phyloP scores from a whole-genome alignment of 1,140 invertebrate species.

The Drosophila equinoxialis region DNA sequence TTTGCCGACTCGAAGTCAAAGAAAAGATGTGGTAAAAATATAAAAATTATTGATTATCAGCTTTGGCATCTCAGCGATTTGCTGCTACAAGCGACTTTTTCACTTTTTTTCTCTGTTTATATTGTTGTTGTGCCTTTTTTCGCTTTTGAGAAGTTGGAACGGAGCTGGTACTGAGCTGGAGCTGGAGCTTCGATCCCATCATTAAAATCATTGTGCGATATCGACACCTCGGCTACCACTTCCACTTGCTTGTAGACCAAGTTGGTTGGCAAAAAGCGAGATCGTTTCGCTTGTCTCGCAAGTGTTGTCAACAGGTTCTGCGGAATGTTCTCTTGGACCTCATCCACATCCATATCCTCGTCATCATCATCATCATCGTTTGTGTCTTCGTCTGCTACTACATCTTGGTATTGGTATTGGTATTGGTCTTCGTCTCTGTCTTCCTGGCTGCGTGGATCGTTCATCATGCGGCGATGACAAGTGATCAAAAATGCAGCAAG shows the following conservation, averaged over 20 bases:
- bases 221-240: constrained; percentile 73
- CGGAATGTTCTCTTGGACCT: constrained; percentile 49
- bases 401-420: constrained; percentile 1
- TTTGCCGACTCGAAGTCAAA: constrained; percentile 26
- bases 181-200: constrained; percentile 63
- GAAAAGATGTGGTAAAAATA: constrained; percentile 66
- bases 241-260: constrained; percentile 29
- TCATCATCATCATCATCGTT: neutral
- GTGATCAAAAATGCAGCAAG: constrained; percentile 80
- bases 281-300: constrained; percentile 80
- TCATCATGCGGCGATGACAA: constrained; percentile 77
- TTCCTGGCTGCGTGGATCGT: constrained; percentile 45
- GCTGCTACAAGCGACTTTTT: constrained; percentile 61
- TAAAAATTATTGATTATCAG: constrained; percentile 82
- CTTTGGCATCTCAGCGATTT: constrained; percentile 74
- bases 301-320: constrained; percentile 79
- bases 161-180: neutral
- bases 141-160: constrained; percentile 2
- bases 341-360: constrained; percentile 1
- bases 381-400: neutral
- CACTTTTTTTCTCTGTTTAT: constrained; percentile 42
- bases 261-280: constrained; percentile 64
- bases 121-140: neutral
- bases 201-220: constrained; percentile 81
- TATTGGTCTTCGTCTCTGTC: constrained; percentile 3